These are phyloP conservation scores for Antennarius maculatus DNA, from an alignment of 2,797 vertebrate species.

Conservation along the genomic window DNA sequence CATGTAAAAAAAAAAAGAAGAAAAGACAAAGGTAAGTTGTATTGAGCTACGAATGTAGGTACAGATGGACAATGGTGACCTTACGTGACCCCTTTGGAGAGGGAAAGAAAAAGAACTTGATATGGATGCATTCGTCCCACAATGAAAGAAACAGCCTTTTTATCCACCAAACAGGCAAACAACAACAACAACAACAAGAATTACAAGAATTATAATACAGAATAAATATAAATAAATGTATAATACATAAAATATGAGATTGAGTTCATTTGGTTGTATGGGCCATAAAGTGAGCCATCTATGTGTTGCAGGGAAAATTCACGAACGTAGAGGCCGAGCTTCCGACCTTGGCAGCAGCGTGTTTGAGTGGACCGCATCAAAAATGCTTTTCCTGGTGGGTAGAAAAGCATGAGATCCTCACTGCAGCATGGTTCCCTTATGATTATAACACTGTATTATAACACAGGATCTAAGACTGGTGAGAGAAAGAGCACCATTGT, in stretches of 20 bases:
- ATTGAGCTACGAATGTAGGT: no score
- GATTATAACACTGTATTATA: conserved; percentile 28
- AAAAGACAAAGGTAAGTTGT: no score
- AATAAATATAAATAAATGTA: no score
- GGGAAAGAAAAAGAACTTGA: no score
- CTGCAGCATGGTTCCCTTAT: conserved; percentile 13
- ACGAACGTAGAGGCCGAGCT: not conserved
- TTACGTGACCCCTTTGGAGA: no score
- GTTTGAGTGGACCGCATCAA: conserved; percentile 21
- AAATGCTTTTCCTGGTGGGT: conserved; percentile 2
- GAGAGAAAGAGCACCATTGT: not conserved
- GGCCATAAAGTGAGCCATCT: no score
- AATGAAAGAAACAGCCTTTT: not conserved
- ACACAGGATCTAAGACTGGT: conserved; percentile 27
- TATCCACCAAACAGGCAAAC: not conserved
- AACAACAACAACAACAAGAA: not conserved
- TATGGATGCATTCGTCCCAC: no score
- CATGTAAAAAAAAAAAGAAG: no score
- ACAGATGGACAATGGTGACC: no score
- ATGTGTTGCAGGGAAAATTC: not conserved
- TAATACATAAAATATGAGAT: no score
- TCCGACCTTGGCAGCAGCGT: conserved; percentile 3
- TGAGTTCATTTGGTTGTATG: not conserved
- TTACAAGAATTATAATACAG: not conserved
- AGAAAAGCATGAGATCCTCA: conserved; percentile 24